Base-by-base conservation (phyloP, 2,797 vertebrate genomes). In the Notoglanidium macrostoma region DNA sequence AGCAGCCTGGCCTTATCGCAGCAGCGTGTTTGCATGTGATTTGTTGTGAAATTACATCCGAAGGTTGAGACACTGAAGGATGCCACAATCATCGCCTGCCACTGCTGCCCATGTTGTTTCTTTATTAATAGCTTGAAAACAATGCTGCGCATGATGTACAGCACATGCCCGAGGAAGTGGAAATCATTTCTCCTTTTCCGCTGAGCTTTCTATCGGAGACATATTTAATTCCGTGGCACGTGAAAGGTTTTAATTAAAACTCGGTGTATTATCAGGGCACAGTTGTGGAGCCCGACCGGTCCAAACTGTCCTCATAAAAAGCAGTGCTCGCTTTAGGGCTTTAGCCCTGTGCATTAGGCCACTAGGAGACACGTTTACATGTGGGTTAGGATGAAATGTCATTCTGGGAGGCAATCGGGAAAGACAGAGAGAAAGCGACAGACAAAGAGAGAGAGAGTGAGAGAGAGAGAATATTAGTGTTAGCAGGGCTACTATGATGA, bases 341-440 rank as follows among this genome's bases (percentile, higher is more conserved):
- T 93, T 92, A 93, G 92, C 89, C 91, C 84, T 91, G 92, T 91
- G 35, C 35, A 35, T 93, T 94, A 54, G 73, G 10, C 85, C 84
- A 85, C 88, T 92, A 92, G 92, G 92, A 85, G 83, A 70, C 26
- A 61, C n/a, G 14, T n/a, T 11, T 3, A 74, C 54, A 19, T 32
- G 35, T 46, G 61, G 80, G 23, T 29, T 67, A 9, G 59, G 29
- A 82, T 67, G 80, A 82, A 49, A 82, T 82, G 80, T 82, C 57
- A 65, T 82, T 65, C 61, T 65, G 59, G 44, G 49, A 82, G n/a
- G 14, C 44, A 29, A 29, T 1, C 21, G 15, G 29, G 26, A 51
- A 26, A 79, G 29, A 40, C 19, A 63, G 23, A 78, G 51, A 55
- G 14, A 54, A 49, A 3, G 51, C 0, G 51, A 19, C 26, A 76